phyloP scores from a whole-genome alignment of 2,113 vertebrate species.

The Podarcis cretensis region DNA sequence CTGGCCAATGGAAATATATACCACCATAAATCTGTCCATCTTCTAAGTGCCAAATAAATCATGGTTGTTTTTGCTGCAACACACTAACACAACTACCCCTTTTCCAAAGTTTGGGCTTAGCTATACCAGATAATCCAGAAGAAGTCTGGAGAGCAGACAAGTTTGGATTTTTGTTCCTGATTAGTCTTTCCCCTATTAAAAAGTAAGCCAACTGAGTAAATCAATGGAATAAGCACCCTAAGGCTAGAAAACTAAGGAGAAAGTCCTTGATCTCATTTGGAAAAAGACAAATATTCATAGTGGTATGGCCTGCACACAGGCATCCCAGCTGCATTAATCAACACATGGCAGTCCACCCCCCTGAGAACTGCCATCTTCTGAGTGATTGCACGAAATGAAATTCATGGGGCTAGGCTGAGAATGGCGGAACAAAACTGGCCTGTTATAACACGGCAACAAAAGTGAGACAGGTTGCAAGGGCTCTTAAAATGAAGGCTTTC shows the following conservation, averaged over 20 bases:
- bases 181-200: slow-evolving; percentile 17
- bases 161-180: slow-evolving; percentile 49
- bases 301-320: slow-evolving; percentile 11
- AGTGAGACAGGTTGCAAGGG: slow-evolving; percentile 30
- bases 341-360: neutral
- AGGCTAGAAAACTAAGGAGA: slow-evolving; percentile 32
- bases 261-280: slow-evolving; percentile 52
- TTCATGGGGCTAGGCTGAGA: neutral
- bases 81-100: neutral
- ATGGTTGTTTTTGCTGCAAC: neutral
- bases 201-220: slow-evolving; percentile 17
- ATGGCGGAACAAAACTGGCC: neutral
- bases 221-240: slow-evolving; percentile 29
- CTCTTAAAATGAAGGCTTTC: neutral
- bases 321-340: slow-evolving; percentile 28
- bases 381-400: slow-evolving; percentile 3
- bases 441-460: neutral
- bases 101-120: slow-evolving; percentile 35
- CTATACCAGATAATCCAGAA: slow-evolving; percentile 19
- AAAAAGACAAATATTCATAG: slow-evolving; percentile 53
- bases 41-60: neutral
- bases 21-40: neutral
- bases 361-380: slow-evolving; percentile 14
- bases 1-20: neutral
- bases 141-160: slow-evolving; percentile 40